Conservation (phyloP, 2,113 vertebrate genomes). For the Mionectes macconnelli region DNA sequence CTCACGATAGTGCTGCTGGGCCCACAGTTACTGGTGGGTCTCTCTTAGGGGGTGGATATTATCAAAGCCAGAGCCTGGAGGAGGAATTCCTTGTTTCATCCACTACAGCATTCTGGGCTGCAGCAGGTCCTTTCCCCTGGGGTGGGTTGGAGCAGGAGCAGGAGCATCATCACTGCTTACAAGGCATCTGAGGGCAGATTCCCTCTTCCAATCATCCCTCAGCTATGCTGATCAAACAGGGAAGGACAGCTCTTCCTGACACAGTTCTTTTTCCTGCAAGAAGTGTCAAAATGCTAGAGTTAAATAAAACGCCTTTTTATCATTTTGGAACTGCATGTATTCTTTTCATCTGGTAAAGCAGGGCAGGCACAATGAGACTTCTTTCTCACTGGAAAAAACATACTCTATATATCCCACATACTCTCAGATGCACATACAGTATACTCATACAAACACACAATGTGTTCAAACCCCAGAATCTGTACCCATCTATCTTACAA, state of each 20-base stretch:
- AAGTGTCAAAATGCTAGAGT: background rate
- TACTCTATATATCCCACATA: background rate
- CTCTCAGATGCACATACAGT: background rate
- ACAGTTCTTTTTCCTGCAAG: background rate
- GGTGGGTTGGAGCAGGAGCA: background rate
- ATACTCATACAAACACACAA: background rate
- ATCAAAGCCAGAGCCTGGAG: background rate
- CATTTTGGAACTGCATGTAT: background rate
- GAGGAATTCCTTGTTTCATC: background rate
- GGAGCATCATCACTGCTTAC: background rate
- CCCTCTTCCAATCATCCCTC: background rate
- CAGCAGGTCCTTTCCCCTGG: background rate
- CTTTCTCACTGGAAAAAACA: background rate
- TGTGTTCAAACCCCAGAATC: background rate
- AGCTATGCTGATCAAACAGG: background rate
- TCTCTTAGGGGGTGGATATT: background rate
- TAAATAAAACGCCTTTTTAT: background rate
- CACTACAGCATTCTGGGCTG: background rate
- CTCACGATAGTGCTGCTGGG: background rate
- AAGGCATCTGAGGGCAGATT: background rate
- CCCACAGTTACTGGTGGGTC: accelerated
- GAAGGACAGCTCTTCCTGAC: background rate
- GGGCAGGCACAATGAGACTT: background rate
- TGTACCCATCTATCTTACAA: background rate
- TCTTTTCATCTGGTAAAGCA: background rate